Evolutionary conservation across 2,113 vertebrate genomes (phyloP).

Genomic region (Gorsachius goisagi): DNA sequence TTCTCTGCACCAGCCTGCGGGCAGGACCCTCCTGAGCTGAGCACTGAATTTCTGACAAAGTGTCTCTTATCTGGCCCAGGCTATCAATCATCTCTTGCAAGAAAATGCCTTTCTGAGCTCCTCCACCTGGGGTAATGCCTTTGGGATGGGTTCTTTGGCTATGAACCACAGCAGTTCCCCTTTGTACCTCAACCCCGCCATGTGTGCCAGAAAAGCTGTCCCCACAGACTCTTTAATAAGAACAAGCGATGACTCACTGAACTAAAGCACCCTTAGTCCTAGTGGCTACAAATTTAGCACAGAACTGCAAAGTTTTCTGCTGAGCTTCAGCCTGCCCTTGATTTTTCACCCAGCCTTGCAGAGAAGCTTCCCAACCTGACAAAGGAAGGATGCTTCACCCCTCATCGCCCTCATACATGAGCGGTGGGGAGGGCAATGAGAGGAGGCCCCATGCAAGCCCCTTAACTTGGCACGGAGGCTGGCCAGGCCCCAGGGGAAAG

Average conservation of each 20-base stretch:
- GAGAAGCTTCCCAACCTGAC: background rate
- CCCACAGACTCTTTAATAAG: background rate
- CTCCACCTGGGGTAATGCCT: background rate
- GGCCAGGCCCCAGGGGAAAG: background rate
- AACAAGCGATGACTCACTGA: background rate
- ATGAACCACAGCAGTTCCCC: background rate
- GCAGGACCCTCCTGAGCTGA: rapidly evolving
- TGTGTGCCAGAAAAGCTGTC: background rate
- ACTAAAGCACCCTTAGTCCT: background rate
- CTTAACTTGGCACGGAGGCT: rapidly evolving
- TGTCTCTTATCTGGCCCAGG: background rate
- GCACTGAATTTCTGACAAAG: background rate
- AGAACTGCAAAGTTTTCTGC: background rate
- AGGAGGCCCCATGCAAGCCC: background rate
- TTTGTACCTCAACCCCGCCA: background rate
- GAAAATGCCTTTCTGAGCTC: background rate
- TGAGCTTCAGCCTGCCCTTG: background rate
- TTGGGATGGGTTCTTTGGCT: background rate
- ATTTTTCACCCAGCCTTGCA: background rate
- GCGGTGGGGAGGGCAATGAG: rapidly evolving
- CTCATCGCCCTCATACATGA: rapidly evolving
- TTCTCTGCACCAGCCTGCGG: background rate
- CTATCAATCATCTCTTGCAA: background rate
- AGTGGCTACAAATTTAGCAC: background rate
- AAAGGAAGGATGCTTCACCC: background rate